Evolutionary conservation across 2,888 invertebrate genomes (phyloP), one percentile per base, ranked within the genome.

Genomic region (Heliconius hortense): DNA sequence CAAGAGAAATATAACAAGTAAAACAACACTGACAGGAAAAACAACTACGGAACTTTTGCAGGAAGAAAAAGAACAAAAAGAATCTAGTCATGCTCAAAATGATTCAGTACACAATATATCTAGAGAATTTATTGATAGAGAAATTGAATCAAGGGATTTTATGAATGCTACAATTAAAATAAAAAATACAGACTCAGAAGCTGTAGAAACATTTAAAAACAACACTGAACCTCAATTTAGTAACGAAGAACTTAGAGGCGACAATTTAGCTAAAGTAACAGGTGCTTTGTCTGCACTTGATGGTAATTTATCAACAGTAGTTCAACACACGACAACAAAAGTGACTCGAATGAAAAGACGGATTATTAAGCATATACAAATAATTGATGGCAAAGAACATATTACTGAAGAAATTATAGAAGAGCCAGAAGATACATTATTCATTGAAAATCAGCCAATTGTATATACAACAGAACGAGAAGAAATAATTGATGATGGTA

Each of bases 291-390:
- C 74, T 8, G 81, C 82, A 28, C 64, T 81, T 21, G 82, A 85
- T 79, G 80, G 90, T 11, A 90, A 91, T 70, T 82, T 88, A 59
- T 85, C 96, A 64, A 96, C 97, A 15, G 95, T 97, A 2, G 96
- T 97, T 0, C 96, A 97, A 84, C 97, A 96, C 87, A 96, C 97
- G 0, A 96, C 97, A 0, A 94, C 96, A 83, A 95, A 96, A 86
- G 95, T 97, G 21, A 78, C 74, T 28, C 66, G 60, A 26, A 79
- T 56, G 13, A 78, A 73, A 69, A 77, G 75, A 43, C 79, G 78
- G 39, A 78, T 83, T 5, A 83, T 87, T 69, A 95, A 96, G 78
- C 95, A 95, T 80, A 94, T 96, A 10, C 95, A 96, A 13, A 95
- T 97, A 1, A 95, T 97, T 75, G 96, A 97, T 85, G 84, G 84